Base-by-base conservation (phyloP, 2,888 invertebrate species). In the Nemurella pictetii region DNA sequence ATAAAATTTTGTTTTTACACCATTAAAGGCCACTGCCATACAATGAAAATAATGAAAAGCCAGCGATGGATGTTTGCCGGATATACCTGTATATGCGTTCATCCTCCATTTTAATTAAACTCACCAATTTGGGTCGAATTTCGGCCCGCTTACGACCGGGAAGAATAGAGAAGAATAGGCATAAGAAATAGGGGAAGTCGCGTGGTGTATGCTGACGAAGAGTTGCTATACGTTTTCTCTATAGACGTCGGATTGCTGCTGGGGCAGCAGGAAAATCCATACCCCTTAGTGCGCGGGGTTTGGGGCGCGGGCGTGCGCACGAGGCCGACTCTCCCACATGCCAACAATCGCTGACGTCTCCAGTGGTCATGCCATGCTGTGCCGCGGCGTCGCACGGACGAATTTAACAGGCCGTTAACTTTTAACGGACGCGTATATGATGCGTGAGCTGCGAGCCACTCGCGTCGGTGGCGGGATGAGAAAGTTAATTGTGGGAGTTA, bases 201-300 rank as follows among this genome's bases (percentile, higher is more conserved):
- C 30, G 30, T 15, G 36, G 9, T 7, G 30, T 29, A 30, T 78
- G 28, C 30, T 30, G 78, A 7, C 30, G 15, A 78, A 27, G 78
- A 28, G 30, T 29, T n/a, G 75, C 28, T n/a, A 29, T 30, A 20
- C n/a, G 5, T 7, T 28, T 7, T 27, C 26, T 2, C 27, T 77
- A 4, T n/a, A 26, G 55, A 27, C 27, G 82, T 55, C 28, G 55
- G 82, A 27, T 55, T 72, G n/a, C n/a, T n/a, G n/a, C 82, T 27
- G 36, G 55, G 36, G 25, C 72, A 26, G 25, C 72, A 82, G 82
- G 82, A 82, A 82, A 82, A 82, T 82, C 82, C 82, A 82, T 82
- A 82, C 82, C 82, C 72, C 72, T 82, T 72, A 26, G 72, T 82
- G 82, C 72, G 82, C 82, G 82, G 82, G 82, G n/a, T n/a, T 55